Evolutionary conservation across 2,113 vertebrate genomes (phyloP).

Genomic region (Propithecus coquereli): DNA sequence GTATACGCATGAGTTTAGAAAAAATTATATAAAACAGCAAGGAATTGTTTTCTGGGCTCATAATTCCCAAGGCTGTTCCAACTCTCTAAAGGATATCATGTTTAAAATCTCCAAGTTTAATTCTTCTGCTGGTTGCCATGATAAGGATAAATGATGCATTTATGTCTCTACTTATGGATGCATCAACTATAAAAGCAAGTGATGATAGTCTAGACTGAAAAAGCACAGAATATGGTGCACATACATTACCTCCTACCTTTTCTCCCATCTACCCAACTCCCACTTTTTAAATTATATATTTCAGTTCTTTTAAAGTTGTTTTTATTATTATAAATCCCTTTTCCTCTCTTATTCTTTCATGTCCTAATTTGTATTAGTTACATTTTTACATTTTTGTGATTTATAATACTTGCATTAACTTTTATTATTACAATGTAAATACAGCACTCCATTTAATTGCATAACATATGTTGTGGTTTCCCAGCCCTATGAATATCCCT

Average conservation of each 20-base stretch:
- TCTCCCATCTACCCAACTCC: background rate
- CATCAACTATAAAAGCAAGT: background rate
- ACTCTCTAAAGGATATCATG: background rate
- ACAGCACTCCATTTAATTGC: background rate
- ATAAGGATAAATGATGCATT: background rate
- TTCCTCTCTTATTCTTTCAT: background rate
- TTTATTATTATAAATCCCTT: background rate
- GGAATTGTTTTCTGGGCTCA: background rate
- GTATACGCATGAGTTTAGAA: background rate
- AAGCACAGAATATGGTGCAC: background rate
- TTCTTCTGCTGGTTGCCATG: background rate
- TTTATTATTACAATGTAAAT: background rate
- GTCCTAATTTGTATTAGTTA: background rate
- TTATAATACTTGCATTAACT: background rate
- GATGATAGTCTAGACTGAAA: background rate
- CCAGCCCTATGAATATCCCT: background rate
- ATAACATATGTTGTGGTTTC: background rate
- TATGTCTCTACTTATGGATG: background rate
- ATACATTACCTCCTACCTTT: background rate
- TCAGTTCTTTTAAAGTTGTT: background rate
- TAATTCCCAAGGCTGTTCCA: background rate
- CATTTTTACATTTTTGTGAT: background rate
- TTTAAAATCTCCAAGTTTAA: background rate
- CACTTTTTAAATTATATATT: background rate
- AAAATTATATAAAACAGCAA: background rate